Conservation (phyloP, 2,888 invertebrate species). For the Callimorpha dominula region DNA sequence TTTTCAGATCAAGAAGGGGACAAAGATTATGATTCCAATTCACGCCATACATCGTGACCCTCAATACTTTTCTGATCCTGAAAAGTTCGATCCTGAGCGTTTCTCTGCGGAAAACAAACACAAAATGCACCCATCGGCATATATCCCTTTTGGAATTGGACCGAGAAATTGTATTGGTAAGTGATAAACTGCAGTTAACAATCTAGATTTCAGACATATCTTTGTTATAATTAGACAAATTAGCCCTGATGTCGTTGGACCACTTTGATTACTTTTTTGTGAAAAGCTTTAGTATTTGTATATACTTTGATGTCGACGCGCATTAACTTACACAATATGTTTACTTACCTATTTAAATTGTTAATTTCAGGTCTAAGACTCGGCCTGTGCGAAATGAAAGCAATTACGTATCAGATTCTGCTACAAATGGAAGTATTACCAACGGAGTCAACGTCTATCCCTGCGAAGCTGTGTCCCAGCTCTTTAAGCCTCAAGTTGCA, state of each 20-base stretch:
- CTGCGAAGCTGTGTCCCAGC: conserved; percentile 48
- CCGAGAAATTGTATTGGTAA: conserved; percentile 71
- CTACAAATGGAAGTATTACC: conserved; percentile 63
- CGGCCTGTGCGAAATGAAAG: conserved; percentile 71
- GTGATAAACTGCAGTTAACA: not conserved
- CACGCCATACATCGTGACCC: conserved; percentile 52
- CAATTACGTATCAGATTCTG: conserved; percentile 66
- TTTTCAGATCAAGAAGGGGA: no score
- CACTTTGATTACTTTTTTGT: conserved; percentile 70
- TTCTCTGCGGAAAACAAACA: conserved; percentile 64
- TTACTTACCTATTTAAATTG: no score
- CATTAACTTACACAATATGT: no score
- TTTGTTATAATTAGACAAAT: not conserved
- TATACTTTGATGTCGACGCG: conserved; percentile 62
- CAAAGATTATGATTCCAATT: not conserved
- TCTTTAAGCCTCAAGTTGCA: conserved; percentile 58
- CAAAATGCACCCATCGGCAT: conserved; percentile 59
- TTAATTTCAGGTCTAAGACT: conserved; percentile 63
- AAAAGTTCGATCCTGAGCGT: conserved; percentile 68
- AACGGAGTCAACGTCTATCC: conserved; percentile 56
- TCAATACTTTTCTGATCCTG: conserved; percentile 61
- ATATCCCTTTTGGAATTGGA: conserved; percentile 68
- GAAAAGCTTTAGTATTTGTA: conserved; percentile 44
- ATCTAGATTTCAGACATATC: not conserved
- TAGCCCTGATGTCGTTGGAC: no score